Conservation (phyloP, 2,888 invertebrate species). For the Meliscaeva auricollis region DNA sequence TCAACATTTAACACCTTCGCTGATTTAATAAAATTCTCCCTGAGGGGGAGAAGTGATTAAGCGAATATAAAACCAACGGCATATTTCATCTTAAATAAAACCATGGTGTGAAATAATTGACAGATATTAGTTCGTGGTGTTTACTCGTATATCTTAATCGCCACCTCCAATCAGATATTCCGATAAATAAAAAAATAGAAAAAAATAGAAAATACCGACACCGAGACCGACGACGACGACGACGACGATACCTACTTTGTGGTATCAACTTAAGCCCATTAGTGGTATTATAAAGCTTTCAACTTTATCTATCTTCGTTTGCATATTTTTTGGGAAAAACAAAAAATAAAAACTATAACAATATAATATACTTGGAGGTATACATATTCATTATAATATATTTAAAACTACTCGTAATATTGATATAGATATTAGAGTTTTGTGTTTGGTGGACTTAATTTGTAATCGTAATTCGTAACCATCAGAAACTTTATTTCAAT, state of each 20-base stretch:
- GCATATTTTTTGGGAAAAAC: constrained; percentile 13
- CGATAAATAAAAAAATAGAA: neutral
- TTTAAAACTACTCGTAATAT: neutral
- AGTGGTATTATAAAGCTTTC: constrained; percentile 25
- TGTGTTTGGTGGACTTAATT: constrained; percentile 4
- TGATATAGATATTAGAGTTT: constrained; percentile 3
- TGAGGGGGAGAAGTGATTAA: constrained; percentile 6
- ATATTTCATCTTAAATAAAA: constrained; percentile 16
- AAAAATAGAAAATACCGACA: constrained; percentile 26
- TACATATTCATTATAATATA: constrained; percentile 21
- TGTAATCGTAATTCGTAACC: constrained; percentile 5
- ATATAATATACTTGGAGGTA: neutral
- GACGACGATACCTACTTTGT: neutral
- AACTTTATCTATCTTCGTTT: constrained; percentile 21
- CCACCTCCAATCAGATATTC: constrained; percentile 26
- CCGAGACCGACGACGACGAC: neutral
- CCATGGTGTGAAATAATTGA: constrained; percentile 29
- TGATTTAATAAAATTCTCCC: neutral
- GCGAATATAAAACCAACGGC: neutral
- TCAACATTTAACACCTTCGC: neutral
- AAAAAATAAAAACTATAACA: constrained; percentile 24
- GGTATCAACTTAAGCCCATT: constrained; percentile 9
- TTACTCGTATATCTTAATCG: constrained; percentile 18
- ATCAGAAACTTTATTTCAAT: neutral
- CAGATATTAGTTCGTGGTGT: constrained; percentile 19